phyloP scores from a whole-genome alignment of 2,113 vertebrate species.

The Pluvialis apricaria region DNA sequence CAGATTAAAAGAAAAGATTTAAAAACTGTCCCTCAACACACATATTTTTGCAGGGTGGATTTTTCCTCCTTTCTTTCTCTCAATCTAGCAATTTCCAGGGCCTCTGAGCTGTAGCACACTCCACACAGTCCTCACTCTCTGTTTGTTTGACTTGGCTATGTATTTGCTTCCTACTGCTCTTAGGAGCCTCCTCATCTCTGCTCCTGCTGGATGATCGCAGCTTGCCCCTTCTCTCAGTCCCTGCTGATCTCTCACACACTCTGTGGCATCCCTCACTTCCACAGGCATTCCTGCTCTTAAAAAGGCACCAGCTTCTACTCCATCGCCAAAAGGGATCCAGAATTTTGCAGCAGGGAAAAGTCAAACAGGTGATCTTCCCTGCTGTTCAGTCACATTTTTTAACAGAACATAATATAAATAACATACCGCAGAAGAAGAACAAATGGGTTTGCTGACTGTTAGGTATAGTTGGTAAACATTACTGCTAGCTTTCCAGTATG shows the following conservation, averaged over 20 bases:
- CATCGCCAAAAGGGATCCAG: neutral
- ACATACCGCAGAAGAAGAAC: neutral
- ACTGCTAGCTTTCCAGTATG: neutral
- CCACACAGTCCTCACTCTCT: neutral
- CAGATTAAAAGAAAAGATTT: neutral
- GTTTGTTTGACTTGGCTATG: neutral
- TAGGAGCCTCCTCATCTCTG: neutral
- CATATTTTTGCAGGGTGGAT: neutral
- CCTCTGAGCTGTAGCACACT: neutral
- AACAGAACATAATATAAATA: neutral
- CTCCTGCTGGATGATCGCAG: neutral
- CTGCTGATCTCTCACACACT: rapidly evolving
- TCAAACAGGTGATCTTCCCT: neutral
- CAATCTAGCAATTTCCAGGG: neutral
- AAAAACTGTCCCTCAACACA: neutral
- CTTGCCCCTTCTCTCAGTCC: neutral
- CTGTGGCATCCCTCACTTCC: neutral
- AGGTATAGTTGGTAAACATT: neutral
- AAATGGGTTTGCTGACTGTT: neutral
- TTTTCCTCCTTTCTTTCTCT: neutral
- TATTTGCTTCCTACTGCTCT: neutral
- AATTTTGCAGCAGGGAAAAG: neutral
- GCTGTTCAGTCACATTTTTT: neutral
- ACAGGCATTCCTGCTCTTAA: neutral
- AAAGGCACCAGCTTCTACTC: neutral